Evolutionary conservation across 2,888 invertebrate genomes (phyloP).

Genomic region (Diarsia rubi): DNA sequence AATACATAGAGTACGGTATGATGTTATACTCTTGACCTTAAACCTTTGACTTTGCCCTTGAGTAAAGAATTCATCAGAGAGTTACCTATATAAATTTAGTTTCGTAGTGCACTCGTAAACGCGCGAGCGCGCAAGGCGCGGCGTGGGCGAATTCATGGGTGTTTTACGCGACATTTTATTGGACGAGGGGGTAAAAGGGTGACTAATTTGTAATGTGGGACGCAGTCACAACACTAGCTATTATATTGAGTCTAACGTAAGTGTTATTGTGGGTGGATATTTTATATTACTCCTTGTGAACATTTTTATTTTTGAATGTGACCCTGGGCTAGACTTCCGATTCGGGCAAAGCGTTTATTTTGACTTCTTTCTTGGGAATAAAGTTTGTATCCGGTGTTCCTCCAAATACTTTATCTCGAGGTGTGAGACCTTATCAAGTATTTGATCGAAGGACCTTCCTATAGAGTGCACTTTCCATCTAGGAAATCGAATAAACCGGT

Average conservation of each 20-base stretch:
- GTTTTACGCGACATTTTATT: slow-evolving; percentile 31
- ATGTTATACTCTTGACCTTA: slow-evolving; percentile 39
- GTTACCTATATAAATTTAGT: no score
- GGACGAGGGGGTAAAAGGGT: slow-evolving; percentile 11
- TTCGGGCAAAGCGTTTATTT: no score
- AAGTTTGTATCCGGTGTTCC: not conserved
- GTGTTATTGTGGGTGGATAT: not conserved
- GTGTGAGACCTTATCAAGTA: not conserved
- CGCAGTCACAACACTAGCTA: no score
- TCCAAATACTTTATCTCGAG: not conserved
- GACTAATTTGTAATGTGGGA: not conserved
- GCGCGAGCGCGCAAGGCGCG: not conserved
- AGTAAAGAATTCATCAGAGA: slow-evolving; percentile 49
- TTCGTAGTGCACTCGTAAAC: slow-evolving; percentile 29
- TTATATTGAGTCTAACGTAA: not conserved
- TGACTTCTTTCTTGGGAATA: not conserved
- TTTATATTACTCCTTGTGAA: not conserved
- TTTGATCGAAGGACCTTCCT: not conserved
- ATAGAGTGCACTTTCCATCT: not conserved
- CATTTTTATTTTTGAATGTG: no score
- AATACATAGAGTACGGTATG: slow-evolving; percentile 1
- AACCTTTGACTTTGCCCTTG: slow-evolving; percentile 19
- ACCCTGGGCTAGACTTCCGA: no score
- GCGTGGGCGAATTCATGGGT: slow-evolving; percentile 14
- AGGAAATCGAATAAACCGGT: not conserved